These are phyloP conservation scores for Frieseomelitta varia DNA, from an alignment of 1,140 invertebrate genomes.

Conservation along the genomic window DNA sequence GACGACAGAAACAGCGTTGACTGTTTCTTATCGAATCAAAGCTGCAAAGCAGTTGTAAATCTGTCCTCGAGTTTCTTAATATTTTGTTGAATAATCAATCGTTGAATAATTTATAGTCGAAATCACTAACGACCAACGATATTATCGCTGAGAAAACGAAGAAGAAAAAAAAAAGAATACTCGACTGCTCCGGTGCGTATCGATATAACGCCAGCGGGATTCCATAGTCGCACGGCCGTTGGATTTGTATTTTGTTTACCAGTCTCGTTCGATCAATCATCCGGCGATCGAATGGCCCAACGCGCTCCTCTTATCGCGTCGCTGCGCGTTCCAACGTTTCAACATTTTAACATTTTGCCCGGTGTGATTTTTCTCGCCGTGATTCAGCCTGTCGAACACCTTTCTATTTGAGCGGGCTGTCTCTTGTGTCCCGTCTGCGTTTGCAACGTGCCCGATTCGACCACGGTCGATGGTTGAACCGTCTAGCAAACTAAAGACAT, in stretches of 20 bases:
- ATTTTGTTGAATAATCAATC: not conserved
- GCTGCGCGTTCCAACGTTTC: conserved; percentile 37
- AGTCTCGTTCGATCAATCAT: conserved; percentile 30
- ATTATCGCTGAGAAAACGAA: not conserved
- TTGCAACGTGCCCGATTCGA: not conserved
- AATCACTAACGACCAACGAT: not conserved
- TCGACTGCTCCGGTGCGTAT: not conserved
- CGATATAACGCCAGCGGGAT: not conserved
- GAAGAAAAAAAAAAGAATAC: conserved; percentile 2
- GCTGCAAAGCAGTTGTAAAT: not conserved
- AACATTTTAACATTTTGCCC: conserved; percentile 39
- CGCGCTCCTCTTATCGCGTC: conserved; percentile 19
- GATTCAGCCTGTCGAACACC: conserved; percentile 34
- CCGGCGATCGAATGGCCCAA: not conserved
- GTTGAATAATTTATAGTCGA: conserved; percentile 26
- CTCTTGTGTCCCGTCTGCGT: not conserved
- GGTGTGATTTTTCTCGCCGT: not conserved
- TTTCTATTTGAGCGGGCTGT: conserved; percentile 26
- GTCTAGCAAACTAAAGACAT: not conserved
- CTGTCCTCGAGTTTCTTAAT: not conserved
- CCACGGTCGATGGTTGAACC: not conserved
- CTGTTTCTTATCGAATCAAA: conserved; percentile 8
- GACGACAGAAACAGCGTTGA: not conserved
- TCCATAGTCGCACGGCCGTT: not conserved
- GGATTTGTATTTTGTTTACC: conserved; percentile 45